Base-by-base conservation (phyloP, 1,140 invertebrate species). In the Trichogramma pretiosum region DNA sequence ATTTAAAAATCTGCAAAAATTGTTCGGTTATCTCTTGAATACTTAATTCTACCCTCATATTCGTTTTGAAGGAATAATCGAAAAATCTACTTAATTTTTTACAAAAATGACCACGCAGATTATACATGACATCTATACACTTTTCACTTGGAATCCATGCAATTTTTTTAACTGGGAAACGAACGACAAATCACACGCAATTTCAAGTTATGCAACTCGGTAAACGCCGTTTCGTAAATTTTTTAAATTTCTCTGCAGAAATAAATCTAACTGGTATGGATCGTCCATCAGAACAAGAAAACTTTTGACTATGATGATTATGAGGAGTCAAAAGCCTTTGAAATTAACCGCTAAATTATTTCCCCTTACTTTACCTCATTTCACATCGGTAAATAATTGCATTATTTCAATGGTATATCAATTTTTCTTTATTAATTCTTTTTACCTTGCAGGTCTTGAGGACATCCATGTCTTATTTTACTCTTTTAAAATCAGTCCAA, bases 381-480 rank as follows among this genome's bases (percentile, higher is more conserved):
- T 52, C 38, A 41, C 42, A 33, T 1, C 5, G 48, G 48, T 50
- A 46, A n/a, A 26, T 26, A 4, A 10, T 26, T 24, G 21, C 21
- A n/a, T n/a, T 28, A 23, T 24, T 18, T 17, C 14, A 32, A 22
- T 32, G 5, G 18, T 30, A 39, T 2, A 19, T 19, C 3, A 22
- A 35, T 26, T 9, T 16, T 3, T 8, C 3, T 13, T 5, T 2
- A 32, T 5, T 14, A 16, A 39, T 40, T 46, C 39, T 28, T 30
- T 34, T n/a, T n/a, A n/a, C n/a, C 1, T 52, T 53, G 8, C 36
- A 56, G 54, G 40, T 56, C n/a, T 19, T 21, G 2, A 56, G 44
- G n/a, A 48, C 36, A 9, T 38, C 52, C 9, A 26, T 54, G 16
- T 56, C 54, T 19, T 56, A 50, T 17, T 41, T 55, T 5, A 48